A percentile compares a stretch with the other conserved stretches of the same genome.
Evolutionary conservation across 2,113 vertebrate species (phyloP).

Genomic region (Gasterosteus aculeatus): DNA sequence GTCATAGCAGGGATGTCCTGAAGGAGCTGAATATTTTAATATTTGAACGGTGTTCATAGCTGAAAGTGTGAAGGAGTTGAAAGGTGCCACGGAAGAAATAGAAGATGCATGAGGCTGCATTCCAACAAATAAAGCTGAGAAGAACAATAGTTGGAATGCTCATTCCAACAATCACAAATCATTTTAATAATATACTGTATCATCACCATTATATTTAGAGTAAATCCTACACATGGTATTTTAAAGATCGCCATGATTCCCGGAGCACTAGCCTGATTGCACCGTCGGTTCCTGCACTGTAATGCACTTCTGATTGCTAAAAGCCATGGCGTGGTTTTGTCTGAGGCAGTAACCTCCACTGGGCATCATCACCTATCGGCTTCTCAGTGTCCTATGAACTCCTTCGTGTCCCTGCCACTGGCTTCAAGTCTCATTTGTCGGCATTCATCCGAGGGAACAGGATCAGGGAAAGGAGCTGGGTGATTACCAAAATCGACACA

Average conservation of each 20-base stretch:
- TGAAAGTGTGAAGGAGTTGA: too few relatives aligned
- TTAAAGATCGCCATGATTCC: slow-evolving; percentile 2
- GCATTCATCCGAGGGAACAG: slow-evolving; percentile 27
- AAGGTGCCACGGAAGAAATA: too few relatives aligned
- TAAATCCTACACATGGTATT: slow-evolving; percentile 30
- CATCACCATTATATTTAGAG: slow-evolving; percentile 16
- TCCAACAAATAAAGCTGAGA: too few relatives aligned
- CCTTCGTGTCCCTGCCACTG: slow-evolving; percentile 21
- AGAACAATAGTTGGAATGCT: too few relatives aligned
- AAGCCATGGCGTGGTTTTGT: slow-evolving; percentile 11
- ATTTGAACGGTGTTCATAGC: too few relatives aligned
- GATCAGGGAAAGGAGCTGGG: slow-evolving; percentile 22
- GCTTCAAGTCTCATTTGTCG: slow-evolving; percentile 40
- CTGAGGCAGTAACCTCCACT: slow-evolving; percentile 14
- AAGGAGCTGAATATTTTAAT: too few relatives aligned
- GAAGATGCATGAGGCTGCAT: too few relatives aligned
- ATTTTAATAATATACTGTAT: slow-evolving; percentile 18
- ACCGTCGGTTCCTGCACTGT: slow-evolving; percentile 9
- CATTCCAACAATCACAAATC: slow-evolving; percentile 6
- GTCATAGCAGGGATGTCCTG: too few relatives aligned
- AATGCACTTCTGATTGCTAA: slow-evolving; percentile 37
- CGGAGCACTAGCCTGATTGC: slow-evolving; percentile 32
- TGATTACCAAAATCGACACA: slow-evolving; percentile 20
- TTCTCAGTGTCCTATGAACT: slow-evolving; percentile 11
- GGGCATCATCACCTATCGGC: slow-evolving; percentile 22